Evolutionary conservation across 2,888 invertebrate genomes (phyloP).

Genomic region (Tetranychus truncatus): DNA sequence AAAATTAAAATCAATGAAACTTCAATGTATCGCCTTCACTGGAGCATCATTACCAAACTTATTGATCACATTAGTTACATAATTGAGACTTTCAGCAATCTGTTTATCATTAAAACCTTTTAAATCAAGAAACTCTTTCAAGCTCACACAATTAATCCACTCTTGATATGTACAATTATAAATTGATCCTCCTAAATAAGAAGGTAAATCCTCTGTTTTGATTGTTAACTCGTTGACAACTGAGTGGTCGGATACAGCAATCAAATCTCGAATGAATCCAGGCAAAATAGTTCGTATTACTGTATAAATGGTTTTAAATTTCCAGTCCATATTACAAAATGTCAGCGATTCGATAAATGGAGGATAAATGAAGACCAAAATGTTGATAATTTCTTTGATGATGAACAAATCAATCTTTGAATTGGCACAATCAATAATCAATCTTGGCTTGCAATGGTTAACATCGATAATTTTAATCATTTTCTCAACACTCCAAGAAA

Average conservation of each 20-base stretch:
- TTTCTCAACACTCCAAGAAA: neutral
- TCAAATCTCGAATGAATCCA: neutral
- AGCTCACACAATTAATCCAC: neutral
- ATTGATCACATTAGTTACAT: neutral
- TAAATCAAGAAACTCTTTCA: neutral
- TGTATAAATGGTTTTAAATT: neutral
- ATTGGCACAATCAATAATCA: neutral
- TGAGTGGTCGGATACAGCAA: neutral
- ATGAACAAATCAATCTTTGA: neutral
- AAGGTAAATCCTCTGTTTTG: neutral
- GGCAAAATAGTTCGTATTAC: neutral
- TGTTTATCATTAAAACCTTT: neutral
- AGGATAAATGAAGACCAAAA: neutral
- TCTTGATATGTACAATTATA: neutral
- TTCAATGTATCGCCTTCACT: neutral
- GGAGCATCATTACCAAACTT: neutral
- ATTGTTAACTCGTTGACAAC: neutral
- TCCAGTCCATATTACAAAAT: neutral
- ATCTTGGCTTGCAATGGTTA: neutral
- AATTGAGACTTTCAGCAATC: neutral
- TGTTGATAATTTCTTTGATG: neutral
- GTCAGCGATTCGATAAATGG: neutral
- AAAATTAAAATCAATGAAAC: neutral
- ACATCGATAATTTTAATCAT: neutral
- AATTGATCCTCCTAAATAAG: neutral